These are phyloP conservation scores for Amazona ochrocephala DNA, from an alignment of 2,797 vertebrate genomes.

Conservation along the genomic window DNA sequence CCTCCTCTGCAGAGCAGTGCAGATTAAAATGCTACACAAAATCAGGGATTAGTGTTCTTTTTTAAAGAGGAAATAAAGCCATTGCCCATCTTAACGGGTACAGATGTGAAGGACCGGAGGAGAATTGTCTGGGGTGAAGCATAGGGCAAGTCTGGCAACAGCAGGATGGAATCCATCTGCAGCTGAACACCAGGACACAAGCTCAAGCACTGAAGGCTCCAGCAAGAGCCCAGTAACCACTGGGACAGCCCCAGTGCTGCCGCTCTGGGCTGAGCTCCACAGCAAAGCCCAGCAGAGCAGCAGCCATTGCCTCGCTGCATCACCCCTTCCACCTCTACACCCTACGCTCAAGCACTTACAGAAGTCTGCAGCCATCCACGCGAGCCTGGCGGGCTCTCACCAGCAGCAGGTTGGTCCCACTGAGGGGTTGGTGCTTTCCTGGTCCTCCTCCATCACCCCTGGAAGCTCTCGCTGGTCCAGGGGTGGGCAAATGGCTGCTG, in stretches of 20 bases:
- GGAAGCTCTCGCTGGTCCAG: accelerated
- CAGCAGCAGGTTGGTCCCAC: constrained; percentile 76
- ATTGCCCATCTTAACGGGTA: neutral
- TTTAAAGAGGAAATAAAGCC: neutral
- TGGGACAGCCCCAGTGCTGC: accelerated
- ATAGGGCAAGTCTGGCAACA: neutral
- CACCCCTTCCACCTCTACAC: neutral
- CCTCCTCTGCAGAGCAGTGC: neutral
- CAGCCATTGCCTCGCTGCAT: accelerated
- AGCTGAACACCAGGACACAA: accelerated
- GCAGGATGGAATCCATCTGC: accelerated
- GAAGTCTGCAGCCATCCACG: constrained; percentile 81
- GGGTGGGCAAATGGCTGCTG: accelerated
- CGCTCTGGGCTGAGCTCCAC: neutral
- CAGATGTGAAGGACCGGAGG: neutral
- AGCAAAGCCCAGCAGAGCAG: neutral
- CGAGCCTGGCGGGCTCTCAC: constrained; percentile 75
- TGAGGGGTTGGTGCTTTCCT: constrained; percentile 79
- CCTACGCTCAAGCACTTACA: constrained; percentile 79
- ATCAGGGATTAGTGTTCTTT: neutral
- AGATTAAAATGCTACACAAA: neutral
- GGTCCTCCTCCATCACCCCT: constrained; percentile 39
- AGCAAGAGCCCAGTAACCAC: neutral
- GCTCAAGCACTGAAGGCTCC: neutral
- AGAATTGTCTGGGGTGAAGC: neutral